Conservation (phyloP, 2,888 invertebrate species). For the Fabriciana adippe region DNA sequence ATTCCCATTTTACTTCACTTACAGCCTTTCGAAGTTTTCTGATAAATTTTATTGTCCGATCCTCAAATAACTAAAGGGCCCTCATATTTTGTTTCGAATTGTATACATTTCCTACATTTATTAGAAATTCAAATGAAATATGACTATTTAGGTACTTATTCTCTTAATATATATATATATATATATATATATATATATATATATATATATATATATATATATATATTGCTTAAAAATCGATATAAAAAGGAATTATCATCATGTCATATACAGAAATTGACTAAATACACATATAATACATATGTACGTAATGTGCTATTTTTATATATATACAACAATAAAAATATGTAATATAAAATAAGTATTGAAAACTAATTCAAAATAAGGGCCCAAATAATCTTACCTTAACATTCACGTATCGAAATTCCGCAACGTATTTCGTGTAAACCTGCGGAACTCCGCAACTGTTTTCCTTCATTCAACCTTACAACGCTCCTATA, state of each 20-base stretch:
- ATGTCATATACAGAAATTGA: not conserved
- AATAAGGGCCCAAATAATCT: slow-evolving; percentile 14
- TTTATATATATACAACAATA: slow-evolving; percentile 1
- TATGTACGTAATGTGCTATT: not conserved
- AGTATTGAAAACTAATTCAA: not conserved
- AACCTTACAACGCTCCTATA: slow-evolving; percentile 90
- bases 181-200: not conserved
- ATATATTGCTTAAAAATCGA: not conserved
- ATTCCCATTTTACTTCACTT: slow-evolving; percentile 63
- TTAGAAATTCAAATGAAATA: too few species aligned
- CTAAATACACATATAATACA: not conserved
- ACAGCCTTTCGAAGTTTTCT: slow-evolving; percentile 65
- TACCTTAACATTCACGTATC: slow-evolving; percentile 3
- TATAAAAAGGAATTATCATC: not conserved
- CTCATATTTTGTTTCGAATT: slow-evolving; percentile 14
- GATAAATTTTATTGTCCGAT: slow-evolving; percentile 72
- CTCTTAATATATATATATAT: too few species aligned
- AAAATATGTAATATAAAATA: not conserved
- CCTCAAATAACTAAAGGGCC: slow-evolving; percentile 43
- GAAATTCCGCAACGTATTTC: not conserved
- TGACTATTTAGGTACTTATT: too few species aligned
- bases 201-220: too few species aligned
- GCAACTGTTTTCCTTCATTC: not conserved
- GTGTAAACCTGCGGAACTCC: not conserved
- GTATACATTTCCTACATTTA: not conserved